Percentiles rank a stretch among this genome's conserved stretches.
Evolutionary conservation across 2,888 invertebrate species (phyloP).

Genomic region (Trachelus iudaicus): DNA sequence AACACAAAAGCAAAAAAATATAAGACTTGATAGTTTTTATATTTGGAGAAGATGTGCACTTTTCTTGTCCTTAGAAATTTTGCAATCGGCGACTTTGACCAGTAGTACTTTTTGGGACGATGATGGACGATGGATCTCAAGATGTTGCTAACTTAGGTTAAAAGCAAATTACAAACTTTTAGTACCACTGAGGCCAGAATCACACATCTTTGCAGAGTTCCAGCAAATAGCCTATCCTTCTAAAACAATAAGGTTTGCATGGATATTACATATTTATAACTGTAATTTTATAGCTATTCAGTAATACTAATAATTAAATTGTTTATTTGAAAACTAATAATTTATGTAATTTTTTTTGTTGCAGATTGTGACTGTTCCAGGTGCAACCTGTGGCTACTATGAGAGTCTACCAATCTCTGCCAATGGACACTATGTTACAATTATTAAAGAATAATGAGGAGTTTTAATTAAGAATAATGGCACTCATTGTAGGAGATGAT

Average conservation of each 20-base stretch:
- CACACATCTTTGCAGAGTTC: constrained; percentile 13
- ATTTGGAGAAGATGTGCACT: background rate
- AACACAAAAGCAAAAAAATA: background rate
- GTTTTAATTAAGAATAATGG: background rate
- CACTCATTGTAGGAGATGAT: background rate
- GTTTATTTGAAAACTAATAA: background rate
- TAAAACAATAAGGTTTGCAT: constrained; percentile 11
- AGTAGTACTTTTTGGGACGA: background rate
- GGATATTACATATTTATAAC: background rate
- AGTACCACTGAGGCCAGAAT: background rate
- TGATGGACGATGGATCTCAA: background rate
- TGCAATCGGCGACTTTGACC: background rate
- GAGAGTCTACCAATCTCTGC: background rate
- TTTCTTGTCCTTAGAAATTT: background rate
- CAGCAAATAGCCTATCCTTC: constrained; percentile 12
- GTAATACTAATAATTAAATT: background rate
- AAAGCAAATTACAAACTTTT: background rate
- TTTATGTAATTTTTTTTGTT: background rate
- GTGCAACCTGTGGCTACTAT: background rate
- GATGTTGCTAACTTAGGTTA: background rate
- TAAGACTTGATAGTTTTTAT: background rate
- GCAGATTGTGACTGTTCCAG: background rate
- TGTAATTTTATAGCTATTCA: background rate
- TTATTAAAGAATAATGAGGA: background rate
- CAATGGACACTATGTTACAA: background rate